Conservation (phyloP, 35 echinoderm and acorn worm species). For the Patiria miniata region DNA sequence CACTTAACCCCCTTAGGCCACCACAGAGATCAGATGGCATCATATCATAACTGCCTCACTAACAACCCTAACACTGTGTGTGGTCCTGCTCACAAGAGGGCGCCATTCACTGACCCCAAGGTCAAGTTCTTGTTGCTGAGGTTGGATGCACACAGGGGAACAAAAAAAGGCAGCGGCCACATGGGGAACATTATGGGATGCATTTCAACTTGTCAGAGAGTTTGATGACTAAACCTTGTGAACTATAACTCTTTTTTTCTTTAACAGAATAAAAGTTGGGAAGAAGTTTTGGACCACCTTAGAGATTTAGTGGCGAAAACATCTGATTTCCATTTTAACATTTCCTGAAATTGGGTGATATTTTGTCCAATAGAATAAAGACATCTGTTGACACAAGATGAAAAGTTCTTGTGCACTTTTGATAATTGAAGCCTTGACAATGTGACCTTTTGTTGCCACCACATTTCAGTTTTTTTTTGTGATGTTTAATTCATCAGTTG, state of each 20-base stretch:
- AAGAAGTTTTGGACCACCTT: background rate
- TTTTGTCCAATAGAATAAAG: background rate
- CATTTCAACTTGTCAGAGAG: background rate
- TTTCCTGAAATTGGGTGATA: background rate
- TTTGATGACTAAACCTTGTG: constrained; percentile 15
- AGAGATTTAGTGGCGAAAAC: background rate
- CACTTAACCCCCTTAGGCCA: too few relatives aligned
- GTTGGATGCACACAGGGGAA: background rate
- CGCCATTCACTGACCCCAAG: background rate
- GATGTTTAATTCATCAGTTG: too few relatives aligned
- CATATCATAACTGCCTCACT: too few relatives aligned
- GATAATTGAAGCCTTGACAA: too few relatives aligned
- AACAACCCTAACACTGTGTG: background rate
- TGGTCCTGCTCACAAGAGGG: constrained; percentile 15
- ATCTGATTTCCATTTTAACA: constrained; percentile 2
- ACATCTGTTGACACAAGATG: background rate
- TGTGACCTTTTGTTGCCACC: too few relatives aligned
- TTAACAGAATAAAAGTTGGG: too few relatives aligned
- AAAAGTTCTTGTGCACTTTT: constrained; percentile 7
- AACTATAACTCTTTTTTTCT: background rate
- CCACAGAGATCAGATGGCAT: too few relatives aligned
- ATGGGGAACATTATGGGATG: background rate
- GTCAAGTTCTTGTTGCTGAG: background rate
- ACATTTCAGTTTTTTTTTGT: too few relatives aligned
- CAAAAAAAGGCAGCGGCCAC: background rate